Base-by-base conservation (phyloP, 2,113 vertebrate species). In the Lota lota region DNA sequence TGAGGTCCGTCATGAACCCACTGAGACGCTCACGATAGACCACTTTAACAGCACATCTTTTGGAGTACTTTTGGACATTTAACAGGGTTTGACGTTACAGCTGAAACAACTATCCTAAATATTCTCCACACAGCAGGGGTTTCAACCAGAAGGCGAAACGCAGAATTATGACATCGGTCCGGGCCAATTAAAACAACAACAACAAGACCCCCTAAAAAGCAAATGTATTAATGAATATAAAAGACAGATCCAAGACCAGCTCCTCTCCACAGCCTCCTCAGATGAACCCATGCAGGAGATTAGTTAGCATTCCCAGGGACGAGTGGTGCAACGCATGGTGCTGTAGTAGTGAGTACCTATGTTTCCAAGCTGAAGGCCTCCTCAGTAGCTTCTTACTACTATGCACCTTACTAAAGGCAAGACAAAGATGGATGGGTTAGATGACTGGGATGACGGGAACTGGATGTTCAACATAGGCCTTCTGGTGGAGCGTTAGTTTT, bases 341-440 rank as follows among this genome's bases (percentile, higher is more conserved):
- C 72, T 83, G 85, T 90, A 92, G 90, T 91, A 91, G 89, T 88
- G 92, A 92, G 90, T 96, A 97, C 95, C 95, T 96, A 94, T 93
- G 91, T 92, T 92, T 97, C 94, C 94, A 79, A 85, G 91, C 87
- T 76, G 85, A 91, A 93, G 93, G 89, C 88, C 92, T 94, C 94
- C 93, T 94, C 93, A 94, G 95, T 91, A 95, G 90, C 95, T 94
- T 95, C 93, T 94, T 96, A 95, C 91, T 93, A 94, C 91, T 95
- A 94, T 88, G 91, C 91, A 91, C 90, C 90, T 95, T 92, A 98
- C 96, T 96, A 79, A 92, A 92, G 91, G 94, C 93, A 95, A 93
- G 93, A 92, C 91, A 83, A 85, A 96, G 92, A 96, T 84, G 92
- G 79, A 72, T 51, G 71, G 67, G 40, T 47, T 47, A 56, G 53